Evolutionary conservation across 2,888 invertebrate species (phyloP).

Genomic region (Hipparchia semele): DNA sequence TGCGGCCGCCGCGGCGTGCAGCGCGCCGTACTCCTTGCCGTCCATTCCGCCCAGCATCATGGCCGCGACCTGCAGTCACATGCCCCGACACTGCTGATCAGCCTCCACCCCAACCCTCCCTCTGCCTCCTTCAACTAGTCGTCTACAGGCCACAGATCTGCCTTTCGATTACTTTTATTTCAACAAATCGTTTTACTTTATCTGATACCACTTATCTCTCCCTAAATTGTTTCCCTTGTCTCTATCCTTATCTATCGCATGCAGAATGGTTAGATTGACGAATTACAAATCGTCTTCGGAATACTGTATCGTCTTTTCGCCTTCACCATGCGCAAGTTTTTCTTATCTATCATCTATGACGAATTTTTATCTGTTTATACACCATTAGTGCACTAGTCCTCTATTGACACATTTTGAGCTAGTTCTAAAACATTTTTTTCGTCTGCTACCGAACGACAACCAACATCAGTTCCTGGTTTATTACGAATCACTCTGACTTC

Average conservation of each 20-base stretch:
- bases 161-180: not conserved
- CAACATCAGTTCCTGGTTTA: not conserved
- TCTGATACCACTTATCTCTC: not conserved
- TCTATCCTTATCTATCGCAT: no score
- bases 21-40: slow-evolving; percentile 79
- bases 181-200: not conserved
- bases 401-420: no score
- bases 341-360: no score
- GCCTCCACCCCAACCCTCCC: not conserved
- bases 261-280: no score
- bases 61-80: slow-evolving; percentile 38
- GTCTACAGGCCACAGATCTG: no score
- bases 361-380: no score
- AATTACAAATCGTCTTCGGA: no score
- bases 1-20: slow-evolving; percentile 74
- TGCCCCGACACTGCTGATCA: slow-evolving; percentile 26
- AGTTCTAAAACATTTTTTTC: not conserved
- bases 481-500: not conserved
- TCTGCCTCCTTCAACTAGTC: not conserved
- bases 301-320: no score
- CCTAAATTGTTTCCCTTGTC: not conserved
- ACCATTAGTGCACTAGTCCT: no score
- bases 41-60: slow-evolving; percentile 79
- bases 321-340: no score
- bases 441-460: not conserved